Evolutionary conservation across 1,140 invertebrate genomes (phyloP).

Genomic region (Diabrotica virgifera): DNA sequence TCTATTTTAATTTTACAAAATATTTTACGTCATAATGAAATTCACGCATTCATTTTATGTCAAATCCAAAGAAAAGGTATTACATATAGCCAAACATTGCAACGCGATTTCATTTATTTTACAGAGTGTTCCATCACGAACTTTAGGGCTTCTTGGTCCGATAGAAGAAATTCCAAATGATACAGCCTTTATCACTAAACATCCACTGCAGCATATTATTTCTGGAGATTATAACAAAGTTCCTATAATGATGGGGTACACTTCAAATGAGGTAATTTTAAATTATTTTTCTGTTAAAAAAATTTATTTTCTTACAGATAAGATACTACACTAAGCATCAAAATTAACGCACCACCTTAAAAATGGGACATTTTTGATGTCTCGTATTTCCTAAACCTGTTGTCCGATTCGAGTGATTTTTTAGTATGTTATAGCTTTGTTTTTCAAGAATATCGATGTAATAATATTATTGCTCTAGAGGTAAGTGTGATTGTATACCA

Average conservation of each 20-base stretch:
- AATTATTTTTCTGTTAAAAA: constrained; percentile 26
- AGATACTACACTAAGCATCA: too few species aligned
- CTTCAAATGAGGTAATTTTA: constrained; percentile 31
- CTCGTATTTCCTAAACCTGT: too few species aligned
- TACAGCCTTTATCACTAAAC: constrained; percentile 49
- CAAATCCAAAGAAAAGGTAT: background rate
- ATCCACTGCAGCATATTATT: constrained; percentile 48
- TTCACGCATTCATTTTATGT: background rate
- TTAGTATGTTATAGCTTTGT: too few species aligned
- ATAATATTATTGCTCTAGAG: too few species aligned
- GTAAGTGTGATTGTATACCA: too few species aligned
- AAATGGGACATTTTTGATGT: too few species aligned
- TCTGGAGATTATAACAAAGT: constrained; percentile 46
- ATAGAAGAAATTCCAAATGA: constrained; percentile 47
- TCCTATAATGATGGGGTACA: constrained; percentile 54
- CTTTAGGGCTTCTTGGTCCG: constrained; percentile 46
- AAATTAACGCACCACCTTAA: too few species aligned
- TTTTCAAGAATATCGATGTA: too few species aligned
- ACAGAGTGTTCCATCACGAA: background rate
- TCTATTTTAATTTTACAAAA: background rate
- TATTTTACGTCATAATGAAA: background rate
- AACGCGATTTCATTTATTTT: too few species aligned
- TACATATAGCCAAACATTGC: background rate
- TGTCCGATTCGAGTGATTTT: too few species aligned
- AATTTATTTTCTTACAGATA: too few species aligned